Base-by-base conservation (phyloP, 2,888 invertebrate species). In the Drymonia ruficornis region DNA sequence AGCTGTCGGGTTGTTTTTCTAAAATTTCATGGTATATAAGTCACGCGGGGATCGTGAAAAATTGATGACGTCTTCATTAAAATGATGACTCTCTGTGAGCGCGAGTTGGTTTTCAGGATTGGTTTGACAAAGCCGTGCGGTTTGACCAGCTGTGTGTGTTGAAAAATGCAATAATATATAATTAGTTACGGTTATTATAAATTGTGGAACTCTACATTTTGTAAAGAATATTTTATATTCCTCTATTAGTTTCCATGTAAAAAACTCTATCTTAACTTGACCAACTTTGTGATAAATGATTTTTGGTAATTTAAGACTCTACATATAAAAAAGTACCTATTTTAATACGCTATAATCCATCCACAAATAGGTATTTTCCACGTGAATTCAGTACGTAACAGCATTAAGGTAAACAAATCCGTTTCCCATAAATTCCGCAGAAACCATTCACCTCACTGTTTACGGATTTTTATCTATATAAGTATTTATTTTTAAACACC, bases 1-100 rank as follows among this genome's bases (percentile, higher is more conserved):
- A 81, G 78, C 76, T 75, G 82, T 74, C 77, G 77, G 80, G 70
- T 72, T 86, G 85, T 89, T 89, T 86, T 90, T 88, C 80, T 76
- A 83, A 89, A 90, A 92, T 92, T 91, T 92, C 91, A 92, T 90
- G 92, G 88, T 88, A 80, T 72, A 86, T 89, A 80, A 84, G 86
- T 91, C 89, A 90, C 83, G 71, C 59, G 59, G 68, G 70, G 76
- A 70, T 83, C 80, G 83, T 87, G 86, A 83, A 87, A 89, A 89
- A 84, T 85, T 76, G 74, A 74, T 76, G 78, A 91, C 82, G 78
- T 87, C 89, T 90, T 88, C 85, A 91, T 92, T 87, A 86, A 63
- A 52, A 56, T 62, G 57, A 56, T 50, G 52, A 53, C 56, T 58
- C 63, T n/a, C n/a, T 64, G 64, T 63, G 18, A 18, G 46, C 38